Conservation (phyloP, 30 jellyfish, hydroid and myxozoan genomes). For the Pseudorhiza aurosa region DNA sequence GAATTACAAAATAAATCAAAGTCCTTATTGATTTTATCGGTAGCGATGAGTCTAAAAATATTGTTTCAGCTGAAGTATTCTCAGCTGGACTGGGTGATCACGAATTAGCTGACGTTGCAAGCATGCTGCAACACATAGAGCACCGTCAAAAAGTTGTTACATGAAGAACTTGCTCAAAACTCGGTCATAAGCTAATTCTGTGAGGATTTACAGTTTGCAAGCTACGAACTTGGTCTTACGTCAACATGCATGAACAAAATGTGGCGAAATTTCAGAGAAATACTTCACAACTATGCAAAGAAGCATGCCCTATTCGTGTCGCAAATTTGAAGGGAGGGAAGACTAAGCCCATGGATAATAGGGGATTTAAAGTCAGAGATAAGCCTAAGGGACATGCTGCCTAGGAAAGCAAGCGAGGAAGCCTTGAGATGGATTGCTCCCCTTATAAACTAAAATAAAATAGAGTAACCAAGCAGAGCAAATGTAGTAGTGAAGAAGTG, state of each 20-base stretch:
- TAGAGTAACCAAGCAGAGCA: constrained; percentile 9
- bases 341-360: constrained; percentile 39
- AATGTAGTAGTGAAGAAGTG: constrained; percentile 1
- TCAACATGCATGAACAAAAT: constrained; percentile 18
- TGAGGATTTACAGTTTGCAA: constrained; percentile 24
- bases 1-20: constrained; percentile 47
- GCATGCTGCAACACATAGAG: constrained; percentile 37
- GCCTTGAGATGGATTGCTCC: constrained; percentile 22
- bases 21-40: constrained; percentile 45
- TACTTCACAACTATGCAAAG: neutral
- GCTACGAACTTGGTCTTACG: constrained; percentile 11
- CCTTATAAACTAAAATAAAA: constrained; percentile 10
- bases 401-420: constrained; percentile 27
- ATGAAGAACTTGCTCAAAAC: constrained; percentile 33
- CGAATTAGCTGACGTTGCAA: too few species aligned
- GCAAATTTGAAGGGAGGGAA: constrained; percentile 17
- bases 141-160: constrained; percentile 7
- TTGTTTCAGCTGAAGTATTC: too few species aligned
- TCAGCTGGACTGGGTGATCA: too few species aligned
- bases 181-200: too few species aligned
- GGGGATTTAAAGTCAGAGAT: constrained; percentile 32
- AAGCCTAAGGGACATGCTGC: constrained; percentile 35
- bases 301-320: constrained; percentile 53
- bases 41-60: constrained; percentile 1
- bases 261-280: neutral